phyloP scores from a whole-genome alignment of 2,113 vertebrate species.

The Podarcis raffonei region DNA sequence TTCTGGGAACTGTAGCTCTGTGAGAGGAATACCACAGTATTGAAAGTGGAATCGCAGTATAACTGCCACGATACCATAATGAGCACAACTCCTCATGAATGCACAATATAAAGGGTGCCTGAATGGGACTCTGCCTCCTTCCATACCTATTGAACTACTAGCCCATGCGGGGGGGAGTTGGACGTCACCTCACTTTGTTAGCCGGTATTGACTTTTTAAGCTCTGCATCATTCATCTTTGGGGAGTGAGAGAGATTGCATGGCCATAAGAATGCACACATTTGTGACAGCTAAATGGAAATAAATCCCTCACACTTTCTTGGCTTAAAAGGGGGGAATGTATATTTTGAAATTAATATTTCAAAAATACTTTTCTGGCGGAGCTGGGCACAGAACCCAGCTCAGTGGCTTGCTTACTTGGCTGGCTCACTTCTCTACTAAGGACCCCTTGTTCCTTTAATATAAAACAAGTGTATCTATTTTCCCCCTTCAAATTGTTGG shows the following conservation, averaged over 20 bases:
- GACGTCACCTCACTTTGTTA: neutral
- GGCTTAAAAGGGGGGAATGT: slow-evolving; percentile 6
- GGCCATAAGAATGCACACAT: neutral
- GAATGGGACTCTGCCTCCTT: no score
- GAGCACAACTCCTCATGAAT: no score
- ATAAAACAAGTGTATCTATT: neutral
- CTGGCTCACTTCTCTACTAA: neutral
- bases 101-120: no score
- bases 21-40: no score
- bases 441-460: neutral
- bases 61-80: no score
- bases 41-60: no score
- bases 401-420: neutral
- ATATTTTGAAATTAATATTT: slow-evolving; percentile 33
- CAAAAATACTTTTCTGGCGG: neutral
- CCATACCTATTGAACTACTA: no score
- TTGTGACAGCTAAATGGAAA: neutral
- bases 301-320: neutral
- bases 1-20: no score
- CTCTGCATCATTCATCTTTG: neutral
- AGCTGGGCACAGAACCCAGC: neutral
- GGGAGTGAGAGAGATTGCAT: no score
- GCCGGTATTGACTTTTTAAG: neutral
- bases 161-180: no score
- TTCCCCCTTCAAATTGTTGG: neutral